These are phyloP conservation scores for Pseudoatta argentina DNA, from an alignment of 1,140 invertebrate species.

Conservation along the genomic window DNA sequence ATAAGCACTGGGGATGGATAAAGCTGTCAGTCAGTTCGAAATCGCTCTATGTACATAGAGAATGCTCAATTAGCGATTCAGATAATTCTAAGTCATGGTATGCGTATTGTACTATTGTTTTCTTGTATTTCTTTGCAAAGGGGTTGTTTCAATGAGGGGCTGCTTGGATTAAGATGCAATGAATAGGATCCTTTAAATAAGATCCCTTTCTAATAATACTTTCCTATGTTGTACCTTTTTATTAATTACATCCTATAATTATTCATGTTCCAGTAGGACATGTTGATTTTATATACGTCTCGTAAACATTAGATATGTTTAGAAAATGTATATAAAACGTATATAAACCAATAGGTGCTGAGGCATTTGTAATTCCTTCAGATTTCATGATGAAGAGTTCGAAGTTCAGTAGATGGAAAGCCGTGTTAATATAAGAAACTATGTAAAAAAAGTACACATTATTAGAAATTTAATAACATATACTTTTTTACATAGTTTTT, in stretches of 20 bases:
- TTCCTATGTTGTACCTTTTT: neutral
- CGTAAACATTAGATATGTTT: too few relatives aligned
- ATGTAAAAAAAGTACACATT: too few relatives aligned
- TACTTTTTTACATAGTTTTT: neutral
- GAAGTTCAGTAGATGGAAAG: neutral
- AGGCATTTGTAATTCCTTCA: neutral
- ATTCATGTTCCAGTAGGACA: neutral
- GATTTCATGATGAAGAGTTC: neutral
- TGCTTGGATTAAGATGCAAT: neutral
- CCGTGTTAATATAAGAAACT: too few relatives aligned
- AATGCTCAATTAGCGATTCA: slow-evolving; percentile 53
- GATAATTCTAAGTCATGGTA: neutral
- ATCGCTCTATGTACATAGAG: slow-evolving; percentile 24
- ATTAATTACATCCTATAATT: slow-evolving; percentile 23
- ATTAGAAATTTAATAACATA: slow-evolving; percentile 18
- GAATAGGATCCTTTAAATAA: neutral
- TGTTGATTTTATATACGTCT: too few relatives aligned
- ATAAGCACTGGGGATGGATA: slow-evolving; percentile 25
- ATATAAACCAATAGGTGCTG: too few relatives aligned
- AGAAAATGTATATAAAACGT: too few relatives aligned
- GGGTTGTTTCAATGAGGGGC: neutral
- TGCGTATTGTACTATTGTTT: slow-evolving; percentile 15
- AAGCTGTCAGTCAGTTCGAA: slow-evolving; percentile 49
- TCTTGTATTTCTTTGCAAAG: neutral
- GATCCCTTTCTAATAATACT: too few relatives aligned